phyloP scores from a whole-genome alignment of 2,888 invertebrate genomes.

The Panopea generosa region DNA sequence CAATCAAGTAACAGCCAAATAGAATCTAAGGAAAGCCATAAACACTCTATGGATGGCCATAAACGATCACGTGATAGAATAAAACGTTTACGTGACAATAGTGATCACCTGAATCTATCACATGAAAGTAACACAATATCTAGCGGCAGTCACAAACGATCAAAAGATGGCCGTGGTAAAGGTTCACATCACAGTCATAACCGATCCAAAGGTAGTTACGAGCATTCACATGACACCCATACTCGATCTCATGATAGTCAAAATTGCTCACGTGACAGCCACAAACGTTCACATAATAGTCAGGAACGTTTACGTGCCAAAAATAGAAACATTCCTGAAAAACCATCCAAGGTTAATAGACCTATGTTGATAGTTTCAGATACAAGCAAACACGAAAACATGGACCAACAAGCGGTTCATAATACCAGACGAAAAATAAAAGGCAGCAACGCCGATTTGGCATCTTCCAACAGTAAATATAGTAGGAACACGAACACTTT shows the following conservation, averaged over 20 bases:
- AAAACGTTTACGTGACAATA: too few relatives aligned
- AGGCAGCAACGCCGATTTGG: slow-evolving; percentile 61
- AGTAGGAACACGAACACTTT: slow-evolving; percentile 73
- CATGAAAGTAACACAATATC: too few relatives aligned
- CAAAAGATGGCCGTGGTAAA: too few relatives aligned
- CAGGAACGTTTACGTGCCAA: slow-evolving; percentile 13
- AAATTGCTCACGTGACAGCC: slow-evolving; percentile 5
- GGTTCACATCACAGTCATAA: slow-evolving; percentile 17
- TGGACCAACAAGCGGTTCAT: slow-evolving; percentile 10
- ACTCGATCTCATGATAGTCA: slow-evolving; percentile 3
- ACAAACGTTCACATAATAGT: slow-evolving; percentile 13
- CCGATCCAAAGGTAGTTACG: slow-evolving; percentile 5
- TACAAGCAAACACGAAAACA: slow-evolving; percentile 39
- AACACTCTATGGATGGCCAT: slow-evolving; percentile 19
- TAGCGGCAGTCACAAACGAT: background rate
- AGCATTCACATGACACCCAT: slow-evolving; percentile 14
- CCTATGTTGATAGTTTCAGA: slow-evolving; percentile 34
- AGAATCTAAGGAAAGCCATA: background rate
- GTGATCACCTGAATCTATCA: slow-evolving; percentile 10
- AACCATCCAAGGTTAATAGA: background rate
- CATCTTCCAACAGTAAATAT: slow-evolving; percentile 64
- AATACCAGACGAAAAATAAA: background rate
- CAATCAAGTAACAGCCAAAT: too few relatives aligned
- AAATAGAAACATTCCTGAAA: background rate
- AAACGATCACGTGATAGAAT: slow-evolving; percentile 19